Evolutionary conservation across 1,140 invertebrate species (phyloP), one percentile per base, ranked within the genome.

Genomic region (Ips nitidus): DNA sequence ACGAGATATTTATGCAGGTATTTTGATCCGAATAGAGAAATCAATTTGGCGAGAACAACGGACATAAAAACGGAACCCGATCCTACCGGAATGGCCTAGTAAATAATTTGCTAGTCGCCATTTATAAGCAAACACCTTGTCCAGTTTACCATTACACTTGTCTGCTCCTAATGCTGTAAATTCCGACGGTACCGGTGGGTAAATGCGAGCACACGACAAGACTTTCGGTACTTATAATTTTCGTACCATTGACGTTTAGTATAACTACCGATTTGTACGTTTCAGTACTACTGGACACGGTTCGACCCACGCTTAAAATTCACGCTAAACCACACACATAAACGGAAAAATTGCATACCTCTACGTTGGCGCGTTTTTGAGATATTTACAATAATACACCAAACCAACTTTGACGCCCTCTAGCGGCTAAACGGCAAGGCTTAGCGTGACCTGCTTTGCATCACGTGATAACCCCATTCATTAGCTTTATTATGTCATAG

Each of bases 51-150:
- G 2, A 58, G 56, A 67, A 67, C 55, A 67, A 67, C 43, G 36
- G 40, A 59, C 65, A 67, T 67, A 67, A 67, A 67, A 67, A 67
- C 65, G 40, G 22, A 59, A 58, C 55, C 56, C 40, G 65, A 67
- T 58, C 65, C 65, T 38, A 47, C 59, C 56, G 65, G 42, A 67
- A 67, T 52, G 56, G 65, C 43, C 55, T 41, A 67, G 55, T 67
- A 67, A 67, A 67, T 67, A 67, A 67, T 67, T 67, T 67, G 22
- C 65, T 59, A 67, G 65, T 67, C 65, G 65, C 65, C 65, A 67
- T 67, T 67, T 67, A 67, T 67, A 67, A 67, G 65, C 65, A 67
- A 67, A 67, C 65, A 67, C 55, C 65, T 67, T 67, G 65, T 67
- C 65, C 56, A 52, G 55, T 67, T 22, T 50, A 38, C 65, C 65